Base-by-base conservation (phyloP, 1,140 invertebrate species). In the Frieseomelitta varia region DNA sequence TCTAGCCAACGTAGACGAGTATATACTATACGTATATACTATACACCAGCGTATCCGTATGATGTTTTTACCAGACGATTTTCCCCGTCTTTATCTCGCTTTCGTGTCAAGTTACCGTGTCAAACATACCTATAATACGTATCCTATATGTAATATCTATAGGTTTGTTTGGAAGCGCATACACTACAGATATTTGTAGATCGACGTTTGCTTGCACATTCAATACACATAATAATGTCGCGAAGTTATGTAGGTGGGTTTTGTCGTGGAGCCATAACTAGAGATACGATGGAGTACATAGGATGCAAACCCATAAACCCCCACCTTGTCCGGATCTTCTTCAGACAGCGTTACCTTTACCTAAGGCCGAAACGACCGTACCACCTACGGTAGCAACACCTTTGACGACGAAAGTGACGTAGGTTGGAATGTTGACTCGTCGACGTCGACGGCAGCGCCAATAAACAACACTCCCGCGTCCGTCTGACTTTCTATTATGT, bases 291-390 rank as follows among this genome's bases (percentile, higher is more conserved):
- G 92, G 85, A 92, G 93, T 90, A 92, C 93, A 94, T 93, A 93
- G 93, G 92, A 94, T 94, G 93, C 93, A 95, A 94, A 94, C 93
- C 90, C 93, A 94, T 95, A 95, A 95, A 94, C 91, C 91, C 91
- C 91, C 92, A 90, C 89, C 90, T 87, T 68, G 74, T 74, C 55
- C 87, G 55, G 51, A 58, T 86, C 34, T 81, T 81, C 85, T 85
- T 86, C 88, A 86, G 85, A 90, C 91, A 84, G 81, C 65, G 86
- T 81, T 87, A 84, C 87, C 85, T 92, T 91, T 90, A 88, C 84
- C 87, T 88, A 84, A 79, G 85, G 78, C 79, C 87, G 88, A 90
- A 92, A 92, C 88, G 77, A 81, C 56, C 77, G 77, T 51, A 73
- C 63, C 87, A 86, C 80, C 88, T 88, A 88, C 84, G 77, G 72